Evolutionary conservation across 2,113 vertebrate species (phyloP).

Genomic region (Alaudala cheleensis): DNA sequence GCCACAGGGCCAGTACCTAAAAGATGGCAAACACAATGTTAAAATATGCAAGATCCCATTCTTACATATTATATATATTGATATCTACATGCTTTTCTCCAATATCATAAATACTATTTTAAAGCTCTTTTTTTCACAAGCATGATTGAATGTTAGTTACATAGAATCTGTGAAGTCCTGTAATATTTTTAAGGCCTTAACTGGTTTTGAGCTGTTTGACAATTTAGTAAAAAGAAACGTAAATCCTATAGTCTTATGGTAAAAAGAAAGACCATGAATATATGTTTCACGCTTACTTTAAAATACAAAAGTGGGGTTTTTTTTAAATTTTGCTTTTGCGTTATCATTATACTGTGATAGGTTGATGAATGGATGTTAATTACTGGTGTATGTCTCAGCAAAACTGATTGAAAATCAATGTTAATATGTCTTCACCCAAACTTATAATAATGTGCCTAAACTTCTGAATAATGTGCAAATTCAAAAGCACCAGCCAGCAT

Average conservation of each 20-base stretch:
- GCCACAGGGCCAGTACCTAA: not conserved
- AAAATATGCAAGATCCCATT: not conserved
- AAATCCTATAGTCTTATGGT: not conserved
- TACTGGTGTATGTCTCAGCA: not conserved
- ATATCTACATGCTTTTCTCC: not conserved
- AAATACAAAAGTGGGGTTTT: not conserved
- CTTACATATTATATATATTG: not conserved
- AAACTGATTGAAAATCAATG: constrained; percentile 8
- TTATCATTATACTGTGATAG: not conserved
- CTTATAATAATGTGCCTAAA: constrained; percentile 32
- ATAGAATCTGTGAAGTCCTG: not conserved
- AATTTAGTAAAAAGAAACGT: not conserved
- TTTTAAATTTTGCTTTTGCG: not conserved
- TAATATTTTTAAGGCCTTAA: not conserved
- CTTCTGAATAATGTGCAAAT: constrained; percentile 30
- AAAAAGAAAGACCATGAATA: not conserved
- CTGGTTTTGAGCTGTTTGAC: not conserved
- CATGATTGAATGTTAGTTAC: not conserved
- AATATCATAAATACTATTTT: not conserved
- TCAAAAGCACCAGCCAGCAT: not conserved
- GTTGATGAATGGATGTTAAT: not conserved
- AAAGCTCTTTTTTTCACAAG: not conserved
- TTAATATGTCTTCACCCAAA: constrained; percentile 26
- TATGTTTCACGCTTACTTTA: not conserved
- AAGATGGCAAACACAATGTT: not conserved